A percentile compares a stretch with the other conserved stretches of the same genome.
Conservation (phyloP, 2,797 vertebrate genomes). For the Arvicola amphibius region DNA sequence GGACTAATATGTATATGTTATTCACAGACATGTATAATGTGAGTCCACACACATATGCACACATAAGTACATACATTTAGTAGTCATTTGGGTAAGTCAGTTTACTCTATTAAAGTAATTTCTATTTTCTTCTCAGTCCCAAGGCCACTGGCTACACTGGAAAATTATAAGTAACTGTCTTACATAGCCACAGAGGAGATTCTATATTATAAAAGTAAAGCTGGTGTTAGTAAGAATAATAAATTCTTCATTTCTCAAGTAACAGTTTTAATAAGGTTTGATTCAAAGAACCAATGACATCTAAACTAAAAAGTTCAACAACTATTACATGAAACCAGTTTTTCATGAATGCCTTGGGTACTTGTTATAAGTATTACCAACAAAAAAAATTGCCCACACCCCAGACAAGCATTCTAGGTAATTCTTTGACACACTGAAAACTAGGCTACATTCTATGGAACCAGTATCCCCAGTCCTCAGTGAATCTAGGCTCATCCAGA, state of each 20-base stretch:
- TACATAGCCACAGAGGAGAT: background rate
- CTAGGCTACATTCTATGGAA: background rate
- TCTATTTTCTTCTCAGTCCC: background rate
- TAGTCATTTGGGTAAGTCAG: background rate
- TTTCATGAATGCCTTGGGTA: background rate
- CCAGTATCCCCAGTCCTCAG: background rate
- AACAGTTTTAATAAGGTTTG: background rate
- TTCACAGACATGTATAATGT: background rate
- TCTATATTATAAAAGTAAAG: background rate
- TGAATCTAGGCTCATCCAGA: background rate
- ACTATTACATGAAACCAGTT: background rate
- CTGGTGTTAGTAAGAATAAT: background rate
- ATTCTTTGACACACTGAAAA: background rate
- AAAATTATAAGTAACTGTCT: background rate
- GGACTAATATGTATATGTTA: background rate
- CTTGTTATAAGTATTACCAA: background rate
- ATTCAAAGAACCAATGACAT: background rate
- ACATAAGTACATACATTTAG: background rate
- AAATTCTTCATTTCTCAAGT: constrained; percentile 12
- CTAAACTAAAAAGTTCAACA: background rate
- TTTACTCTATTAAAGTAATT: background rate
- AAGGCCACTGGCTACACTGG: background rate
- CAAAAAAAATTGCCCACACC: background rate
- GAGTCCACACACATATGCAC: too few relatives aligned
- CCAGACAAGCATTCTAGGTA: background rate